Conservation (phyloP, 1,140 invertebrate species). For the Penaeus vannamei region DNA sequence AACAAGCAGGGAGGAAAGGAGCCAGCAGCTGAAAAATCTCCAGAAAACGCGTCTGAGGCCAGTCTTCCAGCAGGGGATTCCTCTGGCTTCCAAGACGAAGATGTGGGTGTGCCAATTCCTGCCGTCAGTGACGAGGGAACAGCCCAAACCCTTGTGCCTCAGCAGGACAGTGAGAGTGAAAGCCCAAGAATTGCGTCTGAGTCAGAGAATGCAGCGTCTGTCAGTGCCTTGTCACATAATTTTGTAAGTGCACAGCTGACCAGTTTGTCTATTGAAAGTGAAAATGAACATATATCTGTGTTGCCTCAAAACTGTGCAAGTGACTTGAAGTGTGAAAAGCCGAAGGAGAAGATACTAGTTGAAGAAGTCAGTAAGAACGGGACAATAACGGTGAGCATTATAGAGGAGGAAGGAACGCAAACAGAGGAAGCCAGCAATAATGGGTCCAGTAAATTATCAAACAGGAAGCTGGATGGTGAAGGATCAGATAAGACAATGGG, state of each 20-base stretch:
- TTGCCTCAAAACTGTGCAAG: neutral
- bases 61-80: no score
- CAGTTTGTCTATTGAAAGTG: neutral
- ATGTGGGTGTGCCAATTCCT: no score
- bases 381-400: constrained; percentile 54
- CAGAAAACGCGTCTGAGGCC: no score
- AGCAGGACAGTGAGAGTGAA: no score
- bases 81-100: no score
- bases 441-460: neutral
- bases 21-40: no score
- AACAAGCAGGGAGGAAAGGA: no score
- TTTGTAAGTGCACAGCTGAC: neutral
- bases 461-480: constrained; percentile 13
- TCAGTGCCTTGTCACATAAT: constrained; percentile 1
- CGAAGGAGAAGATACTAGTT: constrained; percentile 48
- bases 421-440: neutral
- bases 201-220: neutral
- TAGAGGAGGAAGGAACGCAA: constrained; percentile 37
- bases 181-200: no score
- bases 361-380: constrained; percentile 49
- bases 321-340: neutral
- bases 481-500: constrained; percentile 31
- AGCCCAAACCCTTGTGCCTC: no score
- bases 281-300: constrained; percentile 5
- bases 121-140: no score